Conservation (phyloP, 2,888 invertebrate genomes). For the Sclerodermus sp. region DNA sequence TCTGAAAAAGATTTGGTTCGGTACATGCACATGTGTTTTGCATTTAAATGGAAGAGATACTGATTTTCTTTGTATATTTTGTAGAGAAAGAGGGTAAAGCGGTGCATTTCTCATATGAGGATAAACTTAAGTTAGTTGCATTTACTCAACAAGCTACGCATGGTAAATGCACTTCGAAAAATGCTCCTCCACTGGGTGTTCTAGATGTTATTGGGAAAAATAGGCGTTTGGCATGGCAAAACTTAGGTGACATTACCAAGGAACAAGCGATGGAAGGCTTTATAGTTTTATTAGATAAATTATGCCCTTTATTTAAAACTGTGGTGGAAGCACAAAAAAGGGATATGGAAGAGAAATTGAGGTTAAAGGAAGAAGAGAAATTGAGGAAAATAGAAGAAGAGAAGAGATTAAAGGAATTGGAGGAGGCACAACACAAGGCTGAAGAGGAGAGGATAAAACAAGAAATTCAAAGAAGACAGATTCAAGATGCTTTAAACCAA, state of each 20-base stretch:
- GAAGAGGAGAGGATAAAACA: conserved; percentile 69
- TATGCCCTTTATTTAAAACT: conserved; percentile 89
- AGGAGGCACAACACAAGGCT: conserved; percentile 58
- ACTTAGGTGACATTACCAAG: conserved; percentile 80
- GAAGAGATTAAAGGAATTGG: conserved; percentile 61
- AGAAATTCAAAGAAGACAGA: conserved; percentile 72
- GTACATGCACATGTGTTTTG: too few relatives aligned
- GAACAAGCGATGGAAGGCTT: conserved; percentile 92
- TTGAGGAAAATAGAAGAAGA: conserved; percentile 63
- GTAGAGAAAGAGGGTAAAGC: conserved; percentile 98
- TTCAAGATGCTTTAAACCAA: conserved; percentile 95
- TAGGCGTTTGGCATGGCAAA: conserved; percentile 90
- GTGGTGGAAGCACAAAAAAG: conserved; percentile 89
- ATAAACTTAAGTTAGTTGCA: conserved; percentile 87
- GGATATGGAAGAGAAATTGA: conserved; percentile 79
- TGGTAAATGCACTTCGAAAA: conserved; percentile 76
- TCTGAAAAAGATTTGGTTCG: too few relatives aligned
- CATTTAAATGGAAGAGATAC: too few relatives aligned
- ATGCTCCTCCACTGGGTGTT: conserved; percentile 82
- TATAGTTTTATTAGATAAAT: conserved; percentile 80
- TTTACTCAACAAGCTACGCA: conserved; percentile 88
- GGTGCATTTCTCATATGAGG: conserved; percentile 89
- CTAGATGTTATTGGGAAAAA: conserved; percentile 95
- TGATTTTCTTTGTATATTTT: conserved; percentile 40
- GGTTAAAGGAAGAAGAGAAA: conserved; percentile 65